Evolutionary conservation across 2,888 invertebrate genomes (phyloP), one percentile per base, ranked within the genome.

Genomic region (Cephus nigrinus): DNA sequence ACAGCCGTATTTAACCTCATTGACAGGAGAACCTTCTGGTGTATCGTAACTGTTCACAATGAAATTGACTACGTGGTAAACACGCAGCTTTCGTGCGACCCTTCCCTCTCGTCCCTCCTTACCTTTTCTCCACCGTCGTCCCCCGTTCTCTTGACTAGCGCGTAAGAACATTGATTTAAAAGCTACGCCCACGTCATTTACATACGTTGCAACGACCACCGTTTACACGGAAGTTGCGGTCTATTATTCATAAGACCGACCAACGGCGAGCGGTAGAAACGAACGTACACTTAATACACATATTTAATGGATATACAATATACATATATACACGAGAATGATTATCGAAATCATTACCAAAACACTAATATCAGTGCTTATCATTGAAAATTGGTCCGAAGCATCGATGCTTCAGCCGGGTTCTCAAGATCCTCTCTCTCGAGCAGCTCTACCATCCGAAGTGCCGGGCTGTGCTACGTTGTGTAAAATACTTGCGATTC

Each of bases 161-260:
- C 71, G 71, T 71, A 71, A 71, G 74, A 74, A 84, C 84, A 82
- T 82, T 82, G 83, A 81, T 83, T 84, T 78, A 76, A 82, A 84
- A 83, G 79, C 82, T 72, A 82, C 84, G 81, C 84, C 82, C 80
- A 82, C 31, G 36, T 73, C 72, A 83, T 83, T 81, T 80, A 80
- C 83, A 82, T 82, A 74, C 76, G 78, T 71, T 71, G 71, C 71
- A 71, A 31, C 71, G 71, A 71, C 36, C 76, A 69, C 73, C 79
- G 73, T 80, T 84, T 77, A 80, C 75, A 76, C 76, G 71, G 35
- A 76, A 73, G 69, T 76, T 73, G 75, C 77, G 77, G 78, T 69
- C 79, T 80, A 80, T 82, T 80, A 83, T 82, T 78, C 79, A 73
- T 74, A 76, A 76, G 55, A 0, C 23, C 55, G 55, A 55, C 55